Base-by-base conservation (phyloP, 2,113 vertebrate genomes). In the Tetrax tetrax region DNA sequence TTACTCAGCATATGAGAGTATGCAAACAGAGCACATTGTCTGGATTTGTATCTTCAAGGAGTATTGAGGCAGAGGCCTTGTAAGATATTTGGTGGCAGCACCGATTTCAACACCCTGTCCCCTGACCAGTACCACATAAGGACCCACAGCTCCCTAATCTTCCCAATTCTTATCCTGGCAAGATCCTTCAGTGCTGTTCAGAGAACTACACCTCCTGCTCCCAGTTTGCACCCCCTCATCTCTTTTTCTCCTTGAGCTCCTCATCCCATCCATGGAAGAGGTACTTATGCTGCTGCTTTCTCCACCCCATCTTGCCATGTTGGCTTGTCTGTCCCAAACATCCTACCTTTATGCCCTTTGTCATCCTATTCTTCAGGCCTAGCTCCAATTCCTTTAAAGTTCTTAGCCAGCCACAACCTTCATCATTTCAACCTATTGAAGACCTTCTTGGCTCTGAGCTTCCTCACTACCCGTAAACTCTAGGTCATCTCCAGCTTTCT, bases 51-150 rank as follows among this genome's bases (percentile, higher is more conserved):
- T 38, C 22, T 59, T 45, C 0, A 2, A 6, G 12, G 9, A 8
- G 5, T 12, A 50, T 66, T 22, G 17, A 53, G 25, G 25, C 13
- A 61, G 37, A 70, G 17, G 10, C 17, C 29, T 91, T 23, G 14
- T 6, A 51, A 74, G 33, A 78, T 24, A 12, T 54, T 68, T 60
- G 27, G 24, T 65, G 56, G 11, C 24, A 48, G 16, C 22, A 29
- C 16, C 7, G 35, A 11, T 12, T 28, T 29, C 29, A 63, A 22
- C 0, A 2, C 12, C 5, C 50, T 57, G 21, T 35, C 9, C 5
- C 11, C 21, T 74, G 7, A 60, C 4, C 12, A 10, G 4, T 45
- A 14, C 22, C 24, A 22, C 22, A 23, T 9, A 25, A 74, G 23
- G 24, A 91, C 21, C 14, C 27, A 27, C 4, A 66, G 21, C 7